These are phyloP conservation scores for Aurelia sp. DNA, from an alignment of 30 jellyfish, hydroid and myxozoan genomes.

Conservation along the genomic window DNA sequence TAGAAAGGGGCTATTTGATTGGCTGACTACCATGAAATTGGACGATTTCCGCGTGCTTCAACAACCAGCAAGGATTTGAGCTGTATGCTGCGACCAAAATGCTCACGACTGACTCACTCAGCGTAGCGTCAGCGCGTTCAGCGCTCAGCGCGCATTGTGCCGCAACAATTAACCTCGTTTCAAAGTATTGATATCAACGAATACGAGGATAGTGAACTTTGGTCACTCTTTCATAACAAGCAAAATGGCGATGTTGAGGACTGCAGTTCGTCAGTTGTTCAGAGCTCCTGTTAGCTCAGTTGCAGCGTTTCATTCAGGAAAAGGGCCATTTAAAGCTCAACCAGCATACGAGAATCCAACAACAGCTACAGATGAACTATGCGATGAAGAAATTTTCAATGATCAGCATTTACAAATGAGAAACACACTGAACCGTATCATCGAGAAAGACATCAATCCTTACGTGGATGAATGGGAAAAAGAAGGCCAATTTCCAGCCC, in stretches of 20 bases:
- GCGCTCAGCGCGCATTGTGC: no score
- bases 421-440: constrained; percentile 71
- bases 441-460: constrained; percentile 92
- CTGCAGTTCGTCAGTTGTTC: not conserved
- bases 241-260: constrained; percentile 13
- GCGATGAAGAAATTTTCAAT: constrained; percentile 86
- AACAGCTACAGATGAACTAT: constrained; percentile 76
- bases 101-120: no score
- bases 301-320: not conserved
- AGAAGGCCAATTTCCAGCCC: constrained; percentile 87
- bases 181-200: not conserved
- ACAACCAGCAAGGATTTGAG: no score
- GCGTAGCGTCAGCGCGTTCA: no score
- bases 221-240: not conserved
- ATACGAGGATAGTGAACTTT: constrained; percentile 23
- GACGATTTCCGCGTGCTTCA: no score
- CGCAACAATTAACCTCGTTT: no score
- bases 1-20: no score
- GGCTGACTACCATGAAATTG: no score
- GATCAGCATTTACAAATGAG: constrained; percentile 81
- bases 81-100: no score
- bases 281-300: not conserved
- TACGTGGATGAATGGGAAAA: constrained; percentile 91
- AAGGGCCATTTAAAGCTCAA: constrained; percentile 28
- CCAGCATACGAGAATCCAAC: constrained; percentile 73